Percentiles rank a stretch among this genome's conserved stretches.
Evolutionary conservation across 2,888 invertebrate genomes (phyloP).

Genomic region (Caenorhabditis parvicauda): DNA sequence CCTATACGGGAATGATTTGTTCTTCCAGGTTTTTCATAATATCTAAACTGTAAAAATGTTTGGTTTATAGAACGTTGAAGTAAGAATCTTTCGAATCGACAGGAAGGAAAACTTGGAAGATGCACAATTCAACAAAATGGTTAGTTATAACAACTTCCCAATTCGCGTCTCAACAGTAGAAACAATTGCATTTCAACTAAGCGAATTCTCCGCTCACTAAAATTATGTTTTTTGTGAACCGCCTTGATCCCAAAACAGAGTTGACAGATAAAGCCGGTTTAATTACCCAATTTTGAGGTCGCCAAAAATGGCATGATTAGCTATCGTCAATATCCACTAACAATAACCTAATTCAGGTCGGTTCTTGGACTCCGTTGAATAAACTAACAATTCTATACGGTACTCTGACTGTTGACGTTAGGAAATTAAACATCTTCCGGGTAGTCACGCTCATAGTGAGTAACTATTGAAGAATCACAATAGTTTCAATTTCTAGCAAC

Average conservation of each 20-base stretch:
- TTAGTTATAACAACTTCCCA: no score
- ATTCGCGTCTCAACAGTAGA: no score
- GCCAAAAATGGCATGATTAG: no score
- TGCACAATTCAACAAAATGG: constrained; percentile 51
- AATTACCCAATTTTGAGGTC: no score
- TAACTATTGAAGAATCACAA: background rate
- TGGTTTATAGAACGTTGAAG: constrained; percentile 38
- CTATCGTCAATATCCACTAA: background rate
- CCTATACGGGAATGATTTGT: constrained; percentile 15
- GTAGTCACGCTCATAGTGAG: constrained; percentile 55
- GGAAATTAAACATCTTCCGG: constrained; percentile 47
- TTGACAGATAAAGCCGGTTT: no score
- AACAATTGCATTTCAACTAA: no score
- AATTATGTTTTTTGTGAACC: no score
- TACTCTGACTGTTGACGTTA: constrained; percentile 48
- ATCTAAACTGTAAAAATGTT: background rate
- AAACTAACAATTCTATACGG: constrained; percentile 51
- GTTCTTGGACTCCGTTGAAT: constrained; percentile 50
- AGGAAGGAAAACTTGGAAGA: constrained; percentile 41
- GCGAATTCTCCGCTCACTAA: no score
- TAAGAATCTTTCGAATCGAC: constrained; percentile 49
- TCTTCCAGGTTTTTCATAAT: constrained; percentile 16
- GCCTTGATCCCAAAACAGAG: no score
- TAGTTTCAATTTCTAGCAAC: constrained; percentile 63
- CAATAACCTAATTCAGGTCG: constrained; percentile 39